Conservation (phyloP, 2,888 invertebrate species). For the Drosophila tanythrix region DNA sequence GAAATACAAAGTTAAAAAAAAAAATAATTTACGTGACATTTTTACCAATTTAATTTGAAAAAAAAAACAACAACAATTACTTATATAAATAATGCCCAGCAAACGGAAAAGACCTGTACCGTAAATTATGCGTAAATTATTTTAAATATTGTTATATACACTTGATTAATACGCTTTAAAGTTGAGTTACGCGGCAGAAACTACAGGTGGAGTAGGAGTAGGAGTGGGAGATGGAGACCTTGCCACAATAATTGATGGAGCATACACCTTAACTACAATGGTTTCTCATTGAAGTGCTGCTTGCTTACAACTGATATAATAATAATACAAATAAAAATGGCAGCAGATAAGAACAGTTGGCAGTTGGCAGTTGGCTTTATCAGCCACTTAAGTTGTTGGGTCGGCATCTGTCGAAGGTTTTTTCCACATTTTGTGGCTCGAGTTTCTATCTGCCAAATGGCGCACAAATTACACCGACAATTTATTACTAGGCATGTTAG, state of each 20-base stretch:
- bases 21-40: constrained; percentile 58
- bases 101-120: constrained; percentile 65
- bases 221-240: background rate
- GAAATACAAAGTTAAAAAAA: constrained; percentile 5
- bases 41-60: constrained; percentile 52
- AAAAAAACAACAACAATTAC: constrained; percentile 42
- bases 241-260: constrained; percentile 1
- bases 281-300: constrained; percentile 7
- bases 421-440: constrained; percentile 2
- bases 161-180: constrained; percentile 64
- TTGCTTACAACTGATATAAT: constrained; percentile 19
- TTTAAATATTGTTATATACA: constrained; percentile 23
- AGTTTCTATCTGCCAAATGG: background rate
- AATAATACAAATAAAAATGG: constrained; percentile 3
- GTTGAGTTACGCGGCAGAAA: constrained; percentile 40
- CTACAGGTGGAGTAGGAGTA: background rate
- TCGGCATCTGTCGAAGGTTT: constrained; percentile 1
- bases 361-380: constrained; percentile 11
- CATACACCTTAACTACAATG: constrained; percentile 6
- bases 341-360: constrained; percentile 18
- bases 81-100: constrained; percentile 54
- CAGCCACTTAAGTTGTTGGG: constrained; percentile 23
- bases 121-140: constrained; percentile 67
- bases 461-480: constrained; percentile 6
- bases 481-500: constrained; percentile 3